Conservation (phyloP, 2,113 vertebrate species). For the Hystrix brachyura region DNA sequence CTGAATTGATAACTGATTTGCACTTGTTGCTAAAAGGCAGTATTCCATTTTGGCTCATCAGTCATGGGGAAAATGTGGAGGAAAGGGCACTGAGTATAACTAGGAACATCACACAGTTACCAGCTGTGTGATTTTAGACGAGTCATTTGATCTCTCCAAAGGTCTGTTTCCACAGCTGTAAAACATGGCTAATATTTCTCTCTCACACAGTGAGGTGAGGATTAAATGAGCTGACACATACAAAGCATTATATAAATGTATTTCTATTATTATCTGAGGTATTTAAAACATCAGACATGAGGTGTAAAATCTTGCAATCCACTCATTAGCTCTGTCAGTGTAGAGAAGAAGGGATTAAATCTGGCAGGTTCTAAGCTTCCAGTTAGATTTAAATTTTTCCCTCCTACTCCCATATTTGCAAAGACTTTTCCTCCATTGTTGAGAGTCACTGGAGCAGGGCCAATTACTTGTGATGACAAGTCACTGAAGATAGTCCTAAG, state of each 20-base stretch:
- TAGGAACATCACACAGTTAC: slow-evolving; percentile 17
- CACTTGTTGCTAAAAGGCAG: not conserved
- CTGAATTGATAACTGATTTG: not conserved
- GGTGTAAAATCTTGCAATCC: slow-evolving; percentile 76
- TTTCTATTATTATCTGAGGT: slow-evolving; percentile 74
- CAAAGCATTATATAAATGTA: slow-evolving; percentile 69
- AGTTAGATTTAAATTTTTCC: slow-evolving; percentile 71
- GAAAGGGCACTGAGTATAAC: not conserved
- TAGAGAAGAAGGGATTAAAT: slow-evolving; percentile 78
- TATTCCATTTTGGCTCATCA: not conserved
- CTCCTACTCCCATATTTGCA: slow-evolving; percentile 67
- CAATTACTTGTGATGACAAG: slow-evolving; percentile 81
- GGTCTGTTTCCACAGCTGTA: slow-evolving; percentile 77
- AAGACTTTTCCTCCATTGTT: slow-evolving; percentile 76
- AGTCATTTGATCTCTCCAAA: slow-evolving; percentile 75
- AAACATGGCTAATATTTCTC: slow-evolving; percentile 64
- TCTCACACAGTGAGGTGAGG: slow-evolving; percentile 60
- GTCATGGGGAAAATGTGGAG: not conserved
- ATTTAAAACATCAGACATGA: slow-evolving; percentile 77
- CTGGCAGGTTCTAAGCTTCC: slow-evolving; percentile 77
- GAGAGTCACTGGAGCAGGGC: slow-evolving; percentile 71
- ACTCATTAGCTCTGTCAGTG: slow-evolving; percentile 78
- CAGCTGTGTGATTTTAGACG: slow-evolving; percentile 80
- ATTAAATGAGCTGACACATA: slow-evolving; percentile 74
- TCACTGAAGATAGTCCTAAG: slow-evolving; percentile 65